Base-by-base conservation (phyloP, 2,113 vertebrate species). In the Antechinus flavipes region DNA sequence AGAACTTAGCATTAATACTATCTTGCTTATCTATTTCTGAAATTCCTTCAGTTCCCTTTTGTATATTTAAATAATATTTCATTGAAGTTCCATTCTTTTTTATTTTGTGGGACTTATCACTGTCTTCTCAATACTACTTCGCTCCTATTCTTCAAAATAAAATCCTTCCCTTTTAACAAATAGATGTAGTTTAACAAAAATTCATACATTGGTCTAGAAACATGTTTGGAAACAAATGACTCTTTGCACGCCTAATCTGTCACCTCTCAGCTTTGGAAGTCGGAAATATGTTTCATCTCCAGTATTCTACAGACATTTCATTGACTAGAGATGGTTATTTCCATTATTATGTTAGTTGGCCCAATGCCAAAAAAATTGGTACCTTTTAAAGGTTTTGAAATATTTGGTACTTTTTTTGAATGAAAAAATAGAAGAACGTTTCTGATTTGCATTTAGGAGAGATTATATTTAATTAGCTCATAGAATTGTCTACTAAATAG, bases 241-340 rank as follows among this genome's bases (percentile, higher is more conserved):
- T 68, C 58, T 30, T 61, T 27, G 35, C 3, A 35, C 61, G n/a
- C 61, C 30, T 68, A 35, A 12, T 68, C 11, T 12, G 16, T 35
- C 35, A 76, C 61, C 61, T 76, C 35, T n/a, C 14, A n/a, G 58
- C 58, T 30, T 35, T 14, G 30, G n/a, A 84, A n/a, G 19, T 42
- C 7, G 7, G 68, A 84, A 84, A 16, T 42, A 8, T 84, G 19
- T 7, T 84, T 22, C 0, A 8, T 42, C 16, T 84, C 42, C 19
- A 84, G 5, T 84, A 7, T 84, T 42, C n/a, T 42, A 42, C 35
- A 42, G n/a, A 42, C 12, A 42, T 42, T 84, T 84, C n/a, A 23
- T 42, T 84, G 58, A 95, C 11, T 56, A 89, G 61, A 91, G 8
- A 27, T n/a, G 68, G 52, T 95, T 94, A 90, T 68, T 96, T 96